phyloP scores from a whole-genome alignment of 2,797 vertebrate genomes.

The Sitta carolinensis region DNA sequence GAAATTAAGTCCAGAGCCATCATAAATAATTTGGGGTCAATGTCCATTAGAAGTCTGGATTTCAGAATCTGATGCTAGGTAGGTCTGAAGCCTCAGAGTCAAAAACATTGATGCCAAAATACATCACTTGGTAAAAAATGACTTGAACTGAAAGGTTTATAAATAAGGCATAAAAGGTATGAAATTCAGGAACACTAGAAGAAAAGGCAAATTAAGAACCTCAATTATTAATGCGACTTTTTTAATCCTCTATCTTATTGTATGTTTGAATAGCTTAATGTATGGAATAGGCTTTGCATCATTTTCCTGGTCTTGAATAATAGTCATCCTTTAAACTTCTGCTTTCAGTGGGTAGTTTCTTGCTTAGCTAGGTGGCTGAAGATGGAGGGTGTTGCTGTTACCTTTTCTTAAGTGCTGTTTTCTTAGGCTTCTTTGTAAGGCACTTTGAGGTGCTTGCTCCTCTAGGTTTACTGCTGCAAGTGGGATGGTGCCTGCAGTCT shows the following conservation, averaged over 20 bases:
- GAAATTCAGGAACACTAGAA: neutral
- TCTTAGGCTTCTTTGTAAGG: neutral
- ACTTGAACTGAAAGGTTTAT: neutral
- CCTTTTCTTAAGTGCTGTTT: neutral
- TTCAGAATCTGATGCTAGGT: neutral
- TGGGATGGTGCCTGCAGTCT: neutral
- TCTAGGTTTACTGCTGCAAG: fast-evolving
- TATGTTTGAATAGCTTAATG: neutral
- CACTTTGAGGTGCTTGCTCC: neutral
- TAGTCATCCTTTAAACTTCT: neutral
- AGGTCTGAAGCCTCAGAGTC: neutral
- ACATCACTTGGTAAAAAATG: neutral
- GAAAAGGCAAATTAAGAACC: neutral
- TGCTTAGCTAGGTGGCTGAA: neutral
- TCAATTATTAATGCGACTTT: neutral
- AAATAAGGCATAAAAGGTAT: neutral
- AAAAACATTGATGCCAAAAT: neutral
- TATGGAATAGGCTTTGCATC: neutral
- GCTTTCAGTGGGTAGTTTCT: neutral
- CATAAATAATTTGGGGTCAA: neutral
- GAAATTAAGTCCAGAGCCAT: neutral
- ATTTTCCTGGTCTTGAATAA: neutral
- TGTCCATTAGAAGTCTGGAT: neutral
- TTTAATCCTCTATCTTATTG: neutral
- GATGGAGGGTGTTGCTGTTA: neutral